A percentile compares a stretch with the other conserved stretches of the same genome.
Conservation (phyloP, 1,140 invertebrate genomes). For the Lordiphosa clarofinis region DNA sequence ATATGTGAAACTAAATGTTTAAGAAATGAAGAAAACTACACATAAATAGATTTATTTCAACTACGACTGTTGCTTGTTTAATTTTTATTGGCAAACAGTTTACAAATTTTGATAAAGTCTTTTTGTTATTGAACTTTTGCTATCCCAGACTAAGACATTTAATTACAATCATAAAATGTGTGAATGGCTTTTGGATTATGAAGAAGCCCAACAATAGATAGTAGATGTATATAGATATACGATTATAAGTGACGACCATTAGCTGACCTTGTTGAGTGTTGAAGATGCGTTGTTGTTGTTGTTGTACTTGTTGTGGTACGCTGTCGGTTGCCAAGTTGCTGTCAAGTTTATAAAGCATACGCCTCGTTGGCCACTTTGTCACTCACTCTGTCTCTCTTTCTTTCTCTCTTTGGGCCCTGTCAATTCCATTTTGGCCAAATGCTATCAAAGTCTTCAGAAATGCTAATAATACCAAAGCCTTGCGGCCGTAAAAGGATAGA, state of each 20-base stretch:
- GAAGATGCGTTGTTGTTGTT: conserved; percentile 18
- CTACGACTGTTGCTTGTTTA: conserved; percentile 42
- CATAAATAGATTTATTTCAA: conserved; percentile 35
- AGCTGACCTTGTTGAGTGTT: conserved; percentile 68
- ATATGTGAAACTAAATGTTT: conserved; percentile 11
- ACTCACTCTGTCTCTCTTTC: conserved; percentile 15
- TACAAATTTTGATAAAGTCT: conserved; percentile 28
- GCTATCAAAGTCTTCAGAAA: conserved; percentile 20
- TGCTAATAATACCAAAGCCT: conserved; percentile 36
- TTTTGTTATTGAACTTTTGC: conserved; percentile 26
- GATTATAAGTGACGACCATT: conserved; percentile 66
- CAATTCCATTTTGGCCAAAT: conserved; percentile 21
- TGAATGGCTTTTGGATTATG: conserved; percentile 42
- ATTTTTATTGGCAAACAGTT: conserved; percentile 28
- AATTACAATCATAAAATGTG: conserved; percentile 53
- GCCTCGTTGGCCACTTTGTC: conserved; percentile 57
- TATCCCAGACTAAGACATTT: conserved; percentile 45
- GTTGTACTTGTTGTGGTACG: conserved; percentile 1
- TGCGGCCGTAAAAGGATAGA: conserved; percentile 56
- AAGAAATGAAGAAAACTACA: conserved; percentile 44
- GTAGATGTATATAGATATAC: conserved; percentile 44
- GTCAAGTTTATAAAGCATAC: conserved; percentile 54
- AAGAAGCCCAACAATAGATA: conserved; percentile 37
- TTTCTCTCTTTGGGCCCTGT: conserved; percentile 11
- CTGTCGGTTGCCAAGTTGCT: conserved; percentile 47